Base-by-base conservation (phyloP, 37 sponge, comb jelly and placozoan genomes). In the Amphimedon queenslandica region DNA sequence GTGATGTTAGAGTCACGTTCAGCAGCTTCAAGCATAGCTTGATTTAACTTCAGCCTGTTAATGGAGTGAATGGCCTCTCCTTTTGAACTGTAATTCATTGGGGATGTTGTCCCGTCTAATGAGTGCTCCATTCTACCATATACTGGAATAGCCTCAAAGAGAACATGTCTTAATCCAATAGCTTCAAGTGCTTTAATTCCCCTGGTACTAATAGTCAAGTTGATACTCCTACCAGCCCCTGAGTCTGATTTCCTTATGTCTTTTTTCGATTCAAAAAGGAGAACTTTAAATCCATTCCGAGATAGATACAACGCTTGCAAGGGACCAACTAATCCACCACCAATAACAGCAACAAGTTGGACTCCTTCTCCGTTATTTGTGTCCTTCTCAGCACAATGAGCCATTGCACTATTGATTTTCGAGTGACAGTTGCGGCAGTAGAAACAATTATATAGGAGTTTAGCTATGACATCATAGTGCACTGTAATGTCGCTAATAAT, bases 301-400 rank as follows among this genome's bases (percentile, higher is more conserved):
- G 88, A 85, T 13, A 90, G 75, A 37, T 78, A 74, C 27, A 87
- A 53, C 25, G 92, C 85, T 25, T 84, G 84, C 6, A 95, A 58
- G 0, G 80, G 20, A 2, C 96, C 96, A 34, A 95, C 96, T 42
- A 89, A 75, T 0, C 94, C 94, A 4, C 88, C 93, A 4, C 93
- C 93, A 28, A 93, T 58, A 28, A 93, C 82, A 33, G 82, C 81
- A 24, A 89, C 71, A n/a, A 25, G 61, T 47, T 47, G n/a, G n/a
- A n/a, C n/a, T n/a, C n/a, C n/a, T n/a, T n/a, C n/a, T n/a, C n/a
- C n/a, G n/a, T n/a, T n/a, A n/a, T n/a, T n/a, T n/a, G n/a, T n/a
- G n/a, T n/a, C n/a, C n/a, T n/a, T n/a, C n/a, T n/a, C n/a, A n/a
- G n/a, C n/a, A n/a, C n/a, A n/a, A n/a, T n/a, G n/a, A n/a, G n/a